phyloP scores from a whole-genome alignment of 2,888 invertebrate genomes.

The Lithophane socia region DNA sequence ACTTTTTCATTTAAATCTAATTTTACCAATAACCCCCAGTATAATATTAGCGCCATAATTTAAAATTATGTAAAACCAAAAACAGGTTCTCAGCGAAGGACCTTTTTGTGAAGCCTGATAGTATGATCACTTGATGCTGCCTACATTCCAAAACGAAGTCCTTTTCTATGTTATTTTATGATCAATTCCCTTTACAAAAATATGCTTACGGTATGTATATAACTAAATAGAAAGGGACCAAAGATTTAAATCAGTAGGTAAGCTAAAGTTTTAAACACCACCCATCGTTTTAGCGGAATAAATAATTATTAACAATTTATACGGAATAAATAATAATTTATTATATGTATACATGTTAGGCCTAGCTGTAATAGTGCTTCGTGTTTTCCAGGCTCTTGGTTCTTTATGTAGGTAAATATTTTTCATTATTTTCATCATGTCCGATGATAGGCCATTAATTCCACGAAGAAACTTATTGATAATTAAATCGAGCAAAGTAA shows the following conservation, averaged over 20 bases:
- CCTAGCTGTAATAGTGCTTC: not conserved
- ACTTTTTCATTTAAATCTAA: constrained; percentile 52
- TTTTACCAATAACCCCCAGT: constrained; percentile 22
- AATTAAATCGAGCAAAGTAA: constrained; percentile 13
- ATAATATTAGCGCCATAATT: constrained; percentile 55
- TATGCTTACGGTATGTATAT: not conserved
- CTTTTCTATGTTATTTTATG: constrained; percentile 11
- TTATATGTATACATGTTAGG: too few relatives aligned
- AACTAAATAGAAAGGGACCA: not conserved
- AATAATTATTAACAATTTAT: not conserved
- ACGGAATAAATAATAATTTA: too few relatives aligned
- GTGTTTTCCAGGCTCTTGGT: not conserved
- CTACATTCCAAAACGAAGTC: constrained; percentile 32
- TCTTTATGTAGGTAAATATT: not conserved
- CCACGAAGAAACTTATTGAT: not conserved
- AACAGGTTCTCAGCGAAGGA: constrained; percentile 69
- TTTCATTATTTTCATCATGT: not conserved
- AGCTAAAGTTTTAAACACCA: not conserved
- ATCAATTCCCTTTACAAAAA: not conserved
- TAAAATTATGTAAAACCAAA: constrained; percentile 51
- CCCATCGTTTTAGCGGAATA: constrained; percentile 13
- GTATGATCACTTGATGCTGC: constrained; percentile 35
- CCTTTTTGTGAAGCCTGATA: constrained; percentile 53
- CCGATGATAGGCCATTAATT: not conserved
- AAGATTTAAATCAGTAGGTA: not conserved